Percentiles rank a stretch among this genome's conserved stretches.
phyloP scores from a whole-genome alignment of 2,797 vertebrate genomes.

The Alosa sapidissima region DNA sequence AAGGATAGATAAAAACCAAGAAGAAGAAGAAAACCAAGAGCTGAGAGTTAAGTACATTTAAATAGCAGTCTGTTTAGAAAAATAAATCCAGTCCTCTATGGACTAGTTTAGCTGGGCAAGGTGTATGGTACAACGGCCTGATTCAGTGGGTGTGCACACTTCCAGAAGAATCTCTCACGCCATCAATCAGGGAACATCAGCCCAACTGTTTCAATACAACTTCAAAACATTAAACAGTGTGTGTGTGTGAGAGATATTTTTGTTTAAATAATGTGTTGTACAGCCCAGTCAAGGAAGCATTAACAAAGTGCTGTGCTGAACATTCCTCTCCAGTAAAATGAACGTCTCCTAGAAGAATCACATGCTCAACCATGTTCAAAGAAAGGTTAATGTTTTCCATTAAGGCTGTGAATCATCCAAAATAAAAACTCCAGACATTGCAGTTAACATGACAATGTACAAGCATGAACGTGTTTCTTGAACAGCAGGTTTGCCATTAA shows the following conservation, averaged over 20 bases:
- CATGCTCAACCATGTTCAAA: conserved; percentile 3
- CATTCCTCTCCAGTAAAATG: conserved; percentile 37
- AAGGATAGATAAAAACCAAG: conserved; percentile 42
- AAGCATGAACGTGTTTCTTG: not conserved
- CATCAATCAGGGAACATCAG: conserved; percentile 30
- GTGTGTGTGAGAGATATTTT: not conserved
- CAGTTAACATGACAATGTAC: conserved; percentile 12
- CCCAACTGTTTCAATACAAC: conserved; percentile 50
- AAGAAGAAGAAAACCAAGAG: conserved; percentile 42
- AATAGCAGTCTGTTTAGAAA: conserved; percentile 66
- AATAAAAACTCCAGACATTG: not conserved
- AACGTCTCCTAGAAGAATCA: not conserved
- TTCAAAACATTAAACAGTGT: conserved; percentile 61
- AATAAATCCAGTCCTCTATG: conserved; percentile 70
- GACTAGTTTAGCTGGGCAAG: conserved; percentile 58
- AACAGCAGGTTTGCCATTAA: not conserved
- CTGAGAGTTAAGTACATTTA: conserved; percentile 55
- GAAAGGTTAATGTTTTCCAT: conserved; percentile 4
- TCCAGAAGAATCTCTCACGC: conserved; percentile 52
- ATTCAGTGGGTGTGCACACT: conserved; percentile 43
- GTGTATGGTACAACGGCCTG: conserved; percentile 37
- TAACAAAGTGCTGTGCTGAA: conserved; percentile 48
- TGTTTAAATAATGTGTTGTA: not conserved
- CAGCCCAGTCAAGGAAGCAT: conserved; percentile 14
- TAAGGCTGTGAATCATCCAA: not conserved